phyloP scores from a whole-genome alignment of 2,797 vertebrate species.

The Thunnus albacares region DNA sequence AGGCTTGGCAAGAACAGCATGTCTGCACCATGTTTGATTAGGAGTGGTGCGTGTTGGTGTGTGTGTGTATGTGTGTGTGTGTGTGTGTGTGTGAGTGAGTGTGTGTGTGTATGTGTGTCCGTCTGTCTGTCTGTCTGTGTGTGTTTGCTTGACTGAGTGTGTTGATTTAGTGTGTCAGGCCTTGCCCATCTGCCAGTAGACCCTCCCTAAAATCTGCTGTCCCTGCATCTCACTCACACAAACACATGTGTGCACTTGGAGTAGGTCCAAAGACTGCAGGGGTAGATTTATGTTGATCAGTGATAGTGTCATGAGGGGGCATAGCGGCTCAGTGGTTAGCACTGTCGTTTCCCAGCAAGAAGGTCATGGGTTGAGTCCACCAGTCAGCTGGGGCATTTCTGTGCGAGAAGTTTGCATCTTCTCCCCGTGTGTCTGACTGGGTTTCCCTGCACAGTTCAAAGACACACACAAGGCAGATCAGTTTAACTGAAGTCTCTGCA shows the following conservation, averaged over 20 bases:
- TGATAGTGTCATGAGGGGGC: neutral
- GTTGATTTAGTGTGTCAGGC: conserved; percentile 36
- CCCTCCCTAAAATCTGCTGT: conserved; percentile 47
- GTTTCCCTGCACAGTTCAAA: no score
- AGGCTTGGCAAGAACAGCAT: conserved; percentile 49
- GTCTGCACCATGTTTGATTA: conserved; percentile 48
- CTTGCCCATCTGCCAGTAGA: conserved; percentile 39
- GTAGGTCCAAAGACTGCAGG: conserved; percentile 18
- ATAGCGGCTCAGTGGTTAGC: neutral
- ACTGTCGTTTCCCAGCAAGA: neutral
- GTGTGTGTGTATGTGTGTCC: neutral
- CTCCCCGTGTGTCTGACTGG: neutral
- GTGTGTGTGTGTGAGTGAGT: neutral
- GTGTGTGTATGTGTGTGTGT: conserved; percentile 5
- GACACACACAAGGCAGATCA: no score
- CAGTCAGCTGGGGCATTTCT: neutral
- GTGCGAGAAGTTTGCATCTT: neutral
- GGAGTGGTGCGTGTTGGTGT: conserved; percentile 11
- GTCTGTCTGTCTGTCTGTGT: neutral
- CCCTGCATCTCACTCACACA: conserved; percentile 27
- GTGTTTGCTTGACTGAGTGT: conserved; percentile 1
- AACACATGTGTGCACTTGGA: conserved; percentile 31
- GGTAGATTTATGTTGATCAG: conserved; percentile 17
- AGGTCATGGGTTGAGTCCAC: neutral
- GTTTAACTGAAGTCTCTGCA: no score